phyloP scores from a whole-genome alignment of 2,113 vertebrate genomes.

The Deroptyus accipitrinus region DNA sequence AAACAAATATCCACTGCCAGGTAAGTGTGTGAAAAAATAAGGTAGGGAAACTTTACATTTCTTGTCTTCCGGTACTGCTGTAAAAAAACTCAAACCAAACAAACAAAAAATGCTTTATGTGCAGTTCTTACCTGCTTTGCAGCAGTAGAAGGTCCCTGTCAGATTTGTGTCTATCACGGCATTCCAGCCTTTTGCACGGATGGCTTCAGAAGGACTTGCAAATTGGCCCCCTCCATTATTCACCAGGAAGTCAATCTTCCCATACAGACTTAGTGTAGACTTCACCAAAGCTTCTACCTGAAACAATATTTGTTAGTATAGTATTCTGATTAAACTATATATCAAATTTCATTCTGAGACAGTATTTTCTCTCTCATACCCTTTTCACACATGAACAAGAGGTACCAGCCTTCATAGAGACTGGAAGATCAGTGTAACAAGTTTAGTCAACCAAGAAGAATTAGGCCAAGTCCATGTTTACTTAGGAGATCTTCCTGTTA shows the following conservation, averaged over 20 bases:
- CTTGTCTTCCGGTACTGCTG: neutral
- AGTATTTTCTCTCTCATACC: neutral
- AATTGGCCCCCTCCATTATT: constrained; percentile 97
- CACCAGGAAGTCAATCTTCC: constrained; percentile 87
- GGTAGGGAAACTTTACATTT: neutral
- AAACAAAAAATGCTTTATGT: neutral
- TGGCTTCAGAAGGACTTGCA: constrained; percentile 73
- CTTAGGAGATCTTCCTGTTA: neutral
- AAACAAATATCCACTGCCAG: neutral
- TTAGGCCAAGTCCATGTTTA: neutral
- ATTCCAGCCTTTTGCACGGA: constrained; percentile 89
- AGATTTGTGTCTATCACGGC: constrained; percentile 96
- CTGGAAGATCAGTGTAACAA: neutral
- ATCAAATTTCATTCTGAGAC: neutral
- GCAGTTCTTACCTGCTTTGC: constrained; percentile 81
- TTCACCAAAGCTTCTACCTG: constrained; percentile 88
- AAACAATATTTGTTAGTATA: neutral
- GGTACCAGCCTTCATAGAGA: neutral
- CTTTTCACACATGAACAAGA: neutral
- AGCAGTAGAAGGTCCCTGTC: constrained; percentile 94
- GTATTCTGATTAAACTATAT: neutral
- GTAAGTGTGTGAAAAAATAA: neutral
- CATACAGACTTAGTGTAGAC: constrained; percentile 78
- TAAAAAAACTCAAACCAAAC: neutral
- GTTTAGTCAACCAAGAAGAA: neutral